Evolutionary conservation across 2,888 invertebrate genomes (phyloP), one percentile per base, ranked within the genome.

Genomic region (Ceriagrion tenellum): DNA sequence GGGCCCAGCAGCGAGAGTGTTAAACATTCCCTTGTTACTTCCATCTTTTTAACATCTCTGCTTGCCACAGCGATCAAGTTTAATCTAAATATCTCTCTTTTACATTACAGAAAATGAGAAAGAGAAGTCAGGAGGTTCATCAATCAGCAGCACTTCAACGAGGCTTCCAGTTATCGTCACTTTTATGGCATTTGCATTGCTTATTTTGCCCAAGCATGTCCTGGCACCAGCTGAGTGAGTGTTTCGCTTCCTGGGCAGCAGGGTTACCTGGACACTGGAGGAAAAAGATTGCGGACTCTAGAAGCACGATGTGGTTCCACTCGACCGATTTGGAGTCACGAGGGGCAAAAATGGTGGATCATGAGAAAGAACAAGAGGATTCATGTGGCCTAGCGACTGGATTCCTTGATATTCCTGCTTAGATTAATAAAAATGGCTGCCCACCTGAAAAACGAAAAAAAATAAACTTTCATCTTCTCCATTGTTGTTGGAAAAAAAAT

Each of bases 291-390:
- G 74, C 47, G 93, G 69, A 74, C 69, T 47, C 40, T 16, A 55
- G 93, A n/a, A 69, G 93, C 93, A 93, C 93, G 69, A 69, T 69
- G 93, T 74, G 93, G 69, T 74, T 93, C 47, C 93, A 93, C 93
- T 47, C 8, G n/a, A 69, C 69, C 63, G 93, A 69, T 93, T 93
- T 74, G 69, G 93, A 47, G 74, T 47, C 47, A 47, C 69, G 47
- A 69, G 69, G 69, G 63, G 93, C 69, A 40, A 47, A 59, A n/a
- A 47, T 93, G 69, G 63, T 93, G 69, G 93, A 93, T 69, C 2
- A 26, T 2, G 16, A 56, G 90, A 59, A 18, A 59, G 59, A 59
- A 13, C 20, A 59, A 91, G 16, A 74, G 69, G 74, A 69, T 69
- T 93, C 47, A 47, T 12, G 93, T 93, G 63, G 93, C 93, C 2